Evolutionary conservation across 2,888 invertebrate genomes (phyloP).

Genomic region (Stegana nigrithorax): DNA sequence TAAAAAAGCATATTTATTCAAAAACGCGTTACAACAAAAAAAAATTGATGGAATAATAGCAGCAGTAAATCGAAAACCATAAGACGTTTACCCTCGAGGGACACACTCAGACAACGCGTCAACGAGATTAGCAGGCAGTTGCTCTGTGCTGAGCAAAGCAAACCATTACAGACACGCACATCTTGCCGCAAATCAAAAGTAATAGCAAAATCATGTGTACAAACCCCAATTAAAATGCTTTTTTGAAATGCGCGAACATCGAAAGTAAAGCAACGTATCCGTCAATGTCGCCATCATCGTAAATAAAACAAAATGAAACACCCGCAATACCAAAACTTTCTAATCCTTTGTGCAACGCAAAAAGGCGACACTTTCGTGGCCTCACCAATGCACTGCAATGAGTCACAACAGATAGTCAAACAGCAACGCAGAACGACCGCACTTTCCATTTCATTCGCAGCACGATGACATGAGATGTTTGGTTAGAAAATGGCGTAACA

Average conservation of each 20-base stretch:
- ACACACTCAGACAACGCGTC: conserved; percentile 34
- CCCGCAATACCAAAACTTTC: conserved; percentile 24
- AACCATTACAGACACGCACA: conserved; percentile 25
- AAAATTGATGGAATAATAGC: conserved; percentile 20
- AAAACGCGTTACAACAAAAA: conserved; percentile 52
- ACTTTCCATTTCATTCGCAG: conserved; percentile 37
- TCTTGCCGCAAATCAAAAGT: conserved; percentile 15
- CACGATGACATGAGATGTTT: too few relatives aligned
- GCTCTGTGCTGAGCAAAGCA: conserved; percentile 20
- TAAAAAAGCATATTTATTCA: conserved; percentile 41
- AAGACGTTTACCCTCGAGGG: conserved; percentile 38
- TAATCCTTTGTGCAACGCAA: conserved; percentile 11
- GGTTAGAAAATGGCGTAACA: too few relatives aligned
- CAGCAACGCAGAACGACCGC: conserved; percentile 33
- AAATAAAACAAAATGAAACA: background rate
- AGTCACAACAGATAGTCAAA: conserved; percentile 41
- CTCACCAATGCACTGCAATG: conserved; percentile 36
- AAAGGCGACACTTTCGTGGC: conserved; percentile 2
- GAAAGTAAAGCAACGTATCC: conserved; percentile 44
- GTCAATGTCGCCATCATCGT: background rate
- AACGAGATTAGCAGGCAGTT: conserved; percentile 19
- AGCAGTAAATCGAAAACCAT: conserved; percentile 31
- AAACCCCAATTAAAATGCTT: conserved; percentile 54
- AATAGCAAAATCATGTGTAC: conserved; percentile 24
- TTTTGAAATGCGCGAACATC: conserved; percentile 52